phyloP scores from a whole-genome alignment of 2,797 vertebrate species.

The Lacerta bilineata region DNA sequence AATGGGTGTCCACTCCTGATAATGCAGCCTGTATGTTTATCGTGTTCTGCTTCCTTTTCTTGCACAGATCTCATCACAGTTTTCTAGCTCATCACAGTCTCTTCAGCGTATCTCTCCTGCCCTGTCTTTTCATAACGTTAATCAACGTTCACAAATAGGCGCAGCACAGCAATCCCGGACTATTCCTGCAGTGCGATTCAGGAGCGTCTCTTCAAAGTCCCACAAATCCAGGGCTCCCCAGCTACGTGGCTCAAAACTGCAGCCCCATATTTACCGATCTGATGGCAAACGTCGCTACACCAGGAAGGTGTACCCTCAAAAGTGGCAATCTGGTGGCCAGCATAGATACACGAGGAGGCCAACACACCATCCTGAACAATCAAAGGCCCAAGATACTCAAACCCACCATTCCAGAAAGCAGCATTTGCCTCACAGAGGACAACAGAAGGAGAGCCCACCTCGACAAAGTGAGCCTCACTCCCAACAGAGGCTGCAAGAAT shows the following conservation, averaged over 20 bases:
- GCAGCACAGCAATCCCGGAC: not conserved
- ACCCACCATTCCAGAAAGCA: not conserved
- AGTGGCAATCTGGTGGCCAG: not conserved
- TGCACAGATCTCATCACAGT: not conserved
- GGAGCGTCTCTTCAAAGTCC: not conserved
- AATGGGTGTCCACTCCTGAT: not conserved
- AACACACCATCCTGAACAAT: not conserved
- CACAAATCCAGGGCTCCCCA: not conserved
- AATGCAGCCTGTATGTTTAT: not conserved
- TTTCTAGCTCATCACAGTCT: not conserved
- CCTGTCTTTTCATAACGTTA: not conserved
- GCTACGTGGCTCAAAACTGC: not conserved
- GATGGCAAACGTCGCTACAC: not conserved
- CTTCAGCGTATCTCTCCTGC: not conserved
- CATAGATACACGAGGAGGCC: not conserved
- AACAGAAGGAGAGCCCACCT: not conserved
- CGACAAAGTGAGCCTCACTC: not conserved
- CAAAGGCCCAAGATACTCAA: not conserved
- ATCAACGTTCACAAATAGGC: not conserved
- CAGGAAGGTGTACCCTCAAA: not conserved
- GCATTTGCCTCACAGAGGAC: not conserved
- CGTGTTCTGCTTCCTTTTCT: constrained; percentile 22
- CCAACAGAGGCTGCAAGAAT: not conserved
- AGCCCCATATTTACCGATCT: not conserved
- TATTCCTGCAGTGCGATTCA: not conserved